Evolutionary conservation across 1,140 invertebrate genomes (phyloP).

Genomic region (Cepaea nemoralis): DNA sequence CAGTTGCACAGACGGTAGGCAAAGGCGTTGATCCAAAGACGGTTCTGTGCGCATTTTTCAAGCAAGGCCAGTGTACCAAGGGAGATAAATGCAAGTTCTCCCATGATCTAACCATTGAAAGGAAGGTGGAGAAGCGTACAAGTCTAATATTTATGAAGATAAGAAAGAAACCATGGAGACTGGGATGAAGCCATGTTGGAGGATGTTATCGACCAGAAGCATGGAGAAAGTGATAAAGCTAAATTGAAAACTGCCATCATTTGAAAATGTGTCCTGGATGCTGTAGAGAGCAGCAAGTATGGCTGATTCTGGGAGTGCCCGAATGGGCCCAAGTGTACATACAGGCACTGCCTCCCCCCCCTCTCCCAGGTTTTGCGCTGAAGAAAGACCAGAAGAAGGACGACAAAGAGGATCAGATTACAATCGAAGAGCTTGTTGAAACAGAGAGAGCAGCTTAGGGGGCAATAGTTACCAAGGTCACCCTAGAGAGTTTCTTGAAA

Average conservation of each 20-base stretch:
- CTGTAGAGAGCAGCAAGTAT: conserved; percentile 97
- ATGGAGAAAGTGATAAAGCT: conserved; percentile 80
- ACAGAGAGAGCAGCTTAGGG: conserved; percentile 86
- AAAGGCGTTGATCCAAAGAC: conserved; percentile 99
- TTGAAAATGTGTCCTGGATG: conserved; percentile 98
- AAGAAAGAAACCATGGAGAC: conserved; percentile 89
- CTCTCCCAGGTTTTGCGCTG: conserved; percentile 86
- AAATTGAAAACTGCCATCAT: conserved; percentile 79
- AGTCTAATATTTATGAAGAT: conserved; percentile 94
- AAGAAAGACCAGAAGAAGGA: conserved; percentile 81
- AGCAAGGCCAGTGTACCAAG: conserved; percentile 95
- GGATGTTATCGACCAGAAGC: conserved; percentile 96
- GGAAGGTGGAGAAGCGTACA: conserved; percentile 95
- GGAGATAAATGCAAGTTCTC: conserved; percentile 97
- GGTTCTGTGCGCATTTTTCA: conserved; percentile 97
- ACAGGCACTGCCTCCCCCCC: conserved; percentile 88
- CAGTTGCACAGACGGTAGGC: conserved; percentile 91
- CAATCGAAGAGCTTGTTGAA: conserved; percentile 75
- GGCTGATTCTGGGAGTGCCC: conserved; percentile 99
- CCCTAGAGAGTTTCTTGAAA: conserved; percentile 93
- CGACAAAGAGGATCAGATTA: conserved; percentile 72
- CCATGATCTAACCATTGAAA: conserved; percentile 92
- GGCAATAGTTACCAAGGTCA: conserved; percentile 89
- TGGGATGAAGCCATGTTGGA: conserved; percentile 96
- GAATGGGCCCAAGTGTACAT: conserved; percentile 90